Base-by-base conservation (phyloP, 2,888 invertebrate genomes). In the Seira sanloemensis region DNA sequence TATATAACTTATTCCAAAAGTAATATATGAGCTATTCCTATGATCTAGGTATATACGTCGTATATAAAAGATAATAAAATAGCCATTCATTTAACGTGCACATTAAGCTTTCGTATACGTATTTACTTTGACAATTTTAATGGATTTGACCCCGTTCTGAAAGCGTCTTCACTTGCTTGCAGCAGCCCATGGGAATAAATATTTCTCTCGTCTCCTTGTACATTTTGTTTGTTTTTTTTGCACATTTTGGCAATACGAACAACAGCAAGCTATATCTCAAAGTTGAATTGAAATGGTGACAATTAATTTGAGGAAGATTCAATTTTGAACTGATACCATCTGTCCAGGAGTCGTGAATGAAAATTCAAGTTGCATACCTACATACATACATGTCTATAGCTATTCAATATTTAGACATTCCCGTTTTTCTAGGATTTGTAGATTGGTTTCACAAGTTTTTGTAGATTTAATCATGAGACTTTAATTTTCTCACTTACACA, bases 71-170 rank as follows among this genome's bases (percentile, higher is more conserved):
- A 18, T 5, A 9, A 9, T 9, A 12, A 24, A 16, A 66, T 19
- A 9, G 24, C 23, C 18, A 23, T 18, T 66, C 21, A 21, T 21
- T 21, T 66, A 18, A 66, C 66, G 18, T 9, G 21, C 21, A 66
- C 16, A 66, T 66, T 37, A 37, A 12, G n/a, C n/a, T n/a, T n/a
- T n/a, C n/a, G 62, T 16, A 62, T 62, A 16, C 62, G 19, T 19
- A 18, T 9, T 65, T 1, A 18, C 27, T 23, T 21, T 77, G 77
- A 77, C 77, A 77, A 54, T 12, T 25, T 77, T 25, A 77, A 77
- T 77, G 50, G 21, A 77, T 77, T 77, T 77, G 77, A 77, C 77
- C 77, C 62, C 19, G 62, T 23, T 74, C 21, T 69, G 12, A 37
- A 5, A 37, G n/a, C n/a, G n/a, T n/a, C n/a, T n/a, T n/a, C n/a